Conservation (phyloP, 2,113 vertebrate species). For the Pipra filicauda region DNA sequence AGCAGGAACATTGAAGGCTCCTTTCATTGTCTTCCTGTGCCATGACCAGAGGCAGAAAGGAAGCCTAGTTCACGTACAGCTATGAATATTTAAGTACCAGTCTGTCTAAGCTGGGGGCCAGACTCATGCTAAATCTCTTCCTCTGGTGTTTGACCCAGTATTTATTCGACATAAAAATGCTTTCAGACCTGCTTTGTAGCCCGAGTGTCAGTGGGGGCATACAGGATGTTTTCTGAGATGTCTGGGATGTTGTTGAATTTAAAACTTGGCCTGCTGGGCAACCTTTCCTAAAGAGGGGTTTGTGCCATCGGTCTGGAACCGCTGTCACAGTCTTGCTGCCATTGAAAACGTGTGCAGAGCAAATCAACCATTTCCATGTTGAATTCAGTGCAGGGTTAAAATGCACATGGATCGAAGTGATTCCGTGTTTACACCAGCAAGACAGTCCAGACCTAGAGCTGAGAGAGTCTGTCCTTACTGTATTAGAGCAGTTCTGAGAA, state of each 20-base stretch:
- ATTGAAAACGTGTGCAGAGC: neutral
- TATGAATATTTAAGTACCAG: neutral
- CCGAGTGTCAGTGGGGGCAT: neutral
- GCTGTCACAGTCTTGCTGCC: neutral
- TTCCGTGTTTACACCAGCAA: neutral
- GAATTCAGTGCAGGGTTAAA: neutral
- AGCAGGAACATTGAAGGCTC: neutral
- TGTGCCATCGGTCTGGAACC: conserved; percentile 8
- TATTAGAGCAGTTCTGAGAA: neutral
- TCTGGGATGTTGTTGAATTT: neutral
- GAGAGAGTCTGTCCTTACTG: neutral
- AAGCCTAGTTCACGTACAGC: neutral
- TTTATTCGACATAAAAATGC: neutral
- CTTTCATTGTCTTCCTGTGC: neutral
- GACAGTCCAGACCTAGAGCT: neutral
- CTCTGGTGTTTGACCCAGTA: neutral
- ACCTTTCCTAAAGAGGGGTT: neutral
- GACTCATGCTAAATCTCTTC: neutral
- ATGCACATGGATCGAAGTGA: neutral
- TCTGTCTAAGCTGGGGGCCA: neutral
- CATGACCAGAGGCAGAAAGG: neutral
- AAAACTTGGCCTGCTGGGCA: conserved; percentile 11
- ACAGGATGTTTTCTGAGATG: neutral
- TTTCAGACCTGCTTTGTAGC: neutral
- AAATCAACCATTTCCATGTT: neutral